Conservation (phyloP, 2,797 vertebrate genomes). For the Crossoptilon crossoptilon region DNA sequence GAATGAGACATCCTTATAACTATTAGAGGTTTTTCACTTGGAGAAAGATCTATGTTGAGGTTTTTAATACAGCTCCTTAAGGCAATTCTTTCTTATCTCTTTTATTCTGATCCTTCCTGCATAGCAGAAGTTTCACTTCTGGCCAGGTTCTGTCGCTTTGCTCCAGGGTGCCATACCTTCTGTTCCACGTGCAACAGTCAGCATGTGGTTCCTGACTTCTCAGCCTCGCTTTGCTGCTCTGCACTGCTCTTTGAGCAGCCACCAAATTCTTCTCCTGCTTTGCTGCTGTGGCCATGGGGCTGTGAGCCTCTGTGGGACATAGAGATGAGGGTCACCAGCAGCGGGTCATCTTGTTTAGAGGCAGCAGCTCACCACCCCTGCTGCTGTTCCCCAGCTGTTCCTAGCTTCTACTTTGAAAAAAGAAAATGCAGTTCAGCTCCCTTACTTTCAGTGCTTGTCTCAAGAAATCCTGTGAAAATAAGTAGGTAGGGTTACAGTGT, state of each 20-base stretch:
- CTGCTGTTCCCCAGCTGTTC: not conserved
- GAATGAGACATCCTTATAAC: not conserved
- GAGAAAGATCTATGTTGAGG: not conserved
- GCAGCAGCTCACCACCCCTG: not conserved
- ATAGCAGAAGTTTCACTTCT: not conserved
- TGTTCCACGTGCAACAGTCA: not conserved
- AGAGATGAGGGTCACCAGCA: not conserved
- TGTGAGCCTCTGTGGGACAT: fast-evolving
- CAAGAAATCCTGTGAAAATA: not conserved
- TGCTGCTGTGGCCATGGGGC: not conserved
- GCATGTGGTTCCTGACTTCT: not conserved
- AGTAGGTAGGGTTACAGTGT: not conserved
- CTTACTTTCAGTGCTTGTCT: not conserved
- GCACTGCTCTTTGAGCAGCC: not conserved
- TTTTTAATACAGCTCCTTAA: not conserved
- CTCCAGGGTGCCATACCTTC: not conserved
- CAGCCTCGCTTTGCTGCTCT: not conserved
- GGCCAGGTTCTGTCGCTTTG: not conserved
- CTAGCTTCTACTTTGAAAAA: not conserved
- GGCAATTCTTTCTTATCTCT: not conserved
- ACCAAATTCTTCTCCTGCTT: not conserved
- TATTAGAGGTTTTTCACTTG: not conserved
- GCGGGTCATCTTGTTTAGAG: not conserved
- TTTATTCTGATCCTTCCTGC: no score
- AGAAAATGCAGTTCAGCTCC: not conserved